Conservation (phyloP, 2,113 vertebrate genomes). For the Excalfactoria chinensis region DNA sequence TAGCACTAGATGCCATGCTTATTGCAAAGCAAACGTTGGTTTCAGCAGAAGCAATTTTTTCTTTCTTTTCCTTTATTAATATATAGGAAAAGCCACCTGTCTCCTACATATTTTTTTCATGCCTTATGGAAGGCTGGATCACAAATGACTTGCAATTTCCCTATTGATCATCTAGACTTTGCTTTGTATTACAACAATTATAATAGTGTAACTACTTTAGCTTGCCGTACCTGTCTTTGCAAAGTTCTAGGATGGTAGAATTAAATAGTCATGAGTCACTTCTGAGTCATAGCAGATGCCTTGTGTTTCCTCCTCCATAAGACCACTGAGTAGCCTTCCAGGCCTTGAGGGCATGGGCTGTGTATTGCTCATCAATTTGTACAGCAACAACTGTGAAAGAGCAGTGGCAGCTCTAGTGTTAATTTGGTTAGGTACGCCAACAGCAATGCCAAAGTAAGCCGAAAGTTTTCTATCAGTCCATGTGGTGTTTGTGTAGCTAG, state of each 20-base stretch:
- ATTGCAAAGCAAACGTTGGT: background rate
- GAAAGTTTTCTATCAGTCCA: background rate
- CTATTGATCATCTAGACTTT: background rate
- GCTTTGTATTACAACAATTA: background rate
- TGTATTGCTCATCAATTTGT: background rate
- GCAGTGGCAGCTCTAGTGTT: background rate
- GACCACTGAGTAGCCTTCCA: background rate
- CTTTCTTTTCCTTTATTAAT: background rate
- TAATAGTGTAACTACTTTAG: background rate
- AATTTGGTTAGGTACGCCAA: background rate
- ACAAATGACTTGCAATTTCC: background rate
- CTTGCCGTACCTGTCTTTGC: background rate
- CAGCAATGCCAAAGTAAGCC: background rate
- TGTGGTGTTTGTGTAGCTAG: background rate
- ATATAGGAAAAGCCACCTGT: background rate
- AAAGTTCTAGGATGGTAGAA: background rate
- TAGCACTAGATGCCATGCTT: background rate
- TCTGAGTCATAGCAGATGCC: background rate
- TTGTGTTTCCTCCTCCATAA: background rate
- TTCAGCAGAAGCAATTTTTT: background rate
- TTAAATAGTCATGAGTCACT: background rate
- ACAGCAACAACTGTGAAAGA: background rate
- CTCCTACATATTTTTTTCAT: background rate
- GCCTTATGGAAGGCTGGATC: background rate
- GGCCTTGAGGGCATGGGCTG: background rate